Percentiles rank a stretch among this genome's conserved stretches.
Conservation (phyloP, 2,113 vertebrate genomes). For the Vidua macroura region DNA sequence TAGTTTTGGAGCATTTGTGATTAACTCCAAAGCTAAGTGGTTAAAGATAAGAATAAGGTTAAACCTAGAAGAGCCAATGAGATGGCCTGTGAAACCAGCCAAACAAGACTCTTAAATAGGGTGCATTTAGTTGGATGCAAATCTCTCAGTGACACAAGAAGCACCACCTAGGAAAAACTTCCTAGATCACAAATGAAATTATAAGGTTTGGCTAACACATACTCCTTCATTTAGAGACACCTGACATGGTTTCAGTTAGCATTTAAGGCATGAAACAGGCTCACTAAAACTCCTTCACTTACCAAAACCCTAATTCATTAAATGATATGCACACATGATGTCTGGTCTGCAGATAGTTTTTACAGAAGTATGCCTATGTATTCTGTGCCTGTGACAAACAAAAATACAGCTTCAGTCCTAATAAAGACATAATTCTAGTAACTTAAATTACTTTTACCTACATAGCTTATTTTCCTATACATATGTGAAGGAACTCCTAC, state of each 20-base stretch:
- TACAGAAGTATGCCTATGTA: not conserved
- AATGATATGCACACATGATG: rapidly evolving
- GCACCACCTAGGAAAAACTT: not conserved
- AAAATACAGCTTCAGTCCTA: not conserved
- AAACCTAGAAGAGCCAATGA: not conserved
- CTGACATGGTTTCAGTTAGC: not conserved
- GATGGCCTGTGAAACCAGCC: not conserved
- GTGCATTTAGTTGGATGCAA: not conserved
- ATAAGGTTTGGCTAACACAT: not conserved
- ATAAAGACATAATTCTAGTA: not conserved
- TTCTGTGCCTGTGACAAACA: not conserved
- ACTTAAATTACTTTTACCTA: not conserved
- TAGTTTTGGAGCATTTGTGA: not conserved
- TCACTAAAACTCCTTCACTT: not conserved
- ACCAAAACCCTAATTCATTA: not conserved
- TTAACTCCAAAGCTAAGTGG: not conserved
- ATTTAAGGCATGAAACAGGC: not conserved
- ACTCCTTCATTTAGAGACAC: not conserved
- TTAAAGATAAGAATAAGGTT: conserved; percentile 6
- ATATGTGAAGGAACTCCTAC: not conserved
- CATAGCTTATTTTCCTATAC: not conserved
- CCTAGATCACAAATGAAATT: conserved; percentile 23
- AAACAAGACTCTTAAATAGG: not conserved
- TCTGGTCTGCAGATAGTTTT: not conserved
- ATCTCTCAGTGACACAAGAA: not conserved